Conservation (phyloP, 2,113 vertebrate genomes). For the Formicarius rufipectus region DNA sequence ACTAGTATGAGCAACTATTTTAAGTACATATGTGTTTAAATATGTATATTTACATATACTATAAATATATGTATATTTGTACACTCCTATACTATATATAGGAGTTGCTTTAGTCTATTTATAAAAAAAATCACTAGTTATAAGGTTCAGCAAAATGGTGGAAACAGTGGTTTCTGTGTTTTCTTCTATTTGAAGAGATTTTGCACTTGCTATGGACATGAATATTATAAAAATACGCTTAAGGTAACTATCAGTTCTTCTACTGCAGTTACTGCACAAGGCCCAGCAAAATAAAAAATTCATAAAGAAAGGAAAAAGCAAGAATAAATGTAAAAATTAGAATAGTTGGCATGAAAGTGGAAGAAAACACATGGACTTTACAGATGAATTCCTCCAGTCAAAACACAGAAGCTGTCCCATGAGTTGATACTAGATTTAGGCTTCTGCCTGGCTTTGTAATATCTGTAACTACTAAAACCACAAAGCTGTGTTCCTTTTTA, state of each 20-base stretch:
- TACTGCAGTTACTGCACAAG: not conserved
- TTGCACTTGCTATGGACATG: not conserved
- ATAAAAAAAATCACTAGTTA: not conserved
- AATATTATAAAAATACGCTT: not conserved
- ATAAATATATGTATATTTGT: no score
- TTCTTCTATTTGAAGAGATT: not conserved
- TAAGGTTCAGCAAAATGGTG: not conserved
- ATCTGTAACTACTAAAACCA: not conserved
- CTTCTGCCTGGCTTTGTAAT: not conserved
- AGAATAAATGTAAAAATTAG: not conserved
- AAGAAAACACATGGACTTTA: not conserved
- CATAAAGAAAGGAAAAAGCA: not conserved
- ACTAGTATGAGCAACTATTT: fast-evolving
- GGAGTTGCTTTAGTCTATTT: not conserved
- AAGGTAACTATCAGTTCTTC: not conserved
- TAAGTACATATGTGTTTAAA: not conserved
- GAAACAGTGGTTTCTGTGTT: not conserved
- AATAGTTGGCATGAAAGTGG: not conserved
- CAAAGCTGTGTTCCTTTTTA: not conserved
- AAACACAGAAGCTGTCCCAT: not conserved
- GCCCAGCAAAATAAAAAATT: not conserved
- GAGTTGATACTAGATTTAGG: not conserved
- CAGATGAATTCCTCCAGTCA: not conserved
- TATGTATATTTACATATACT: no score
- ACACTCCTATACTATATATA: not conserved